Evolutionary conservation across 1,140 invertebrate genomes (phyloP).

Genomic region (Asobara japonica): DNA sequence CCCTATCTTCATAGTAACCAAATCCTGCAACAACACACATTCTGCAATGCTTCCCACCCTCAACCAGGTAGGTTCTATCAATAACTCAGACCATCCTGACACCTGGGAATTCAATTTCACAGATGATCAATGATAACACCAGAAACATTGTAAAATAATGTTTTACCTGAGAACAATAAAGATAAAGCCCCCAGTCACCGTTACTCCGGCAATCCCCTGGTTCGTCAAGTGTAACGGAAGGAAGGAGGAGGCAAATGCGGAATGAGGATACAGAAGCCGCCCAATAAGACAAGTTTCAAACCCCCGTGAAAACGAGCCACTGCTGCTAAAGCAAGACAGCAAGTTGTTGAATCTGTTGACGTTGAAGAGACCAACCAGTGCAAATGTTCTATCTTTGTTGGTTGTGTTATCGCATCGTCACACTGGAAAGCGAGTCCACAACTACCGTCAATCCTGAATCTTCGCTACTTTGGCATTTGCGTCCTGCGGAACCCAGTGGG

Average conservation of each 20-base stretch:
- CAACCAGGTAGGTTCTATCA: background rate
- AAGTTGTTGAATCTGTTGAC: constrained; percentile 16
- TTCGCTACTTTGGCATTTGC: constrained; percentile 12
- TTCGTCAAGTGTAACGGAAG: constrained; percentile 29
- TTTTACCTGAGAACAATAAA: constrained; percentile 7
- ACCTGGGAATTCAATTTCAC: background rate
- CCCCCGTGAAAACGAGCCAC: background rate
- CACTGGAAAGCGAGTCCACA: background rate
- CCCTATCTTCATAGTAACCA: no score
- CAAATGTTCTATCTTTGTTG: constrained; percentile 21
- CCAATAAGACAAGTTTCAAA: background rate
- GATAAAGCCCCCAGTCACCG: constrained; percentile 17
- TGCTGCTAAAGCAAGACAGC: background rate
- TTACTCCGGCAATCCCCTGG: constrained; percentile 16
- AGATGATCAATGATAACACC: background rate
- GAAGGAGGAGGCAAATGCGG: constrained; percentile 14
- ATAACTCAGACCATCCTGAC: background rate
- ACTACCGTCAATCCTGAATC: constrained; percentile 22
- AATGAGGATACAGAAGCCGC: background rate
- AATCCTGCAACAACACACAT: no score
- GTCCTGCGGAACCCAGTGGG: background rate
- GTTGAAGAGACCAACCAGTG: background rate
- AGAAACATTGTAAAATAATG: constrained; percentile 8
- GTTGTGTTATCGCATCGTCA: constrained; percentile 16
- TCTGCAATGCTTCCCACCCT: no score